Conservation (phyloP, 2,888 invertebrate genomes). For the Acleris cristana region DNA sequence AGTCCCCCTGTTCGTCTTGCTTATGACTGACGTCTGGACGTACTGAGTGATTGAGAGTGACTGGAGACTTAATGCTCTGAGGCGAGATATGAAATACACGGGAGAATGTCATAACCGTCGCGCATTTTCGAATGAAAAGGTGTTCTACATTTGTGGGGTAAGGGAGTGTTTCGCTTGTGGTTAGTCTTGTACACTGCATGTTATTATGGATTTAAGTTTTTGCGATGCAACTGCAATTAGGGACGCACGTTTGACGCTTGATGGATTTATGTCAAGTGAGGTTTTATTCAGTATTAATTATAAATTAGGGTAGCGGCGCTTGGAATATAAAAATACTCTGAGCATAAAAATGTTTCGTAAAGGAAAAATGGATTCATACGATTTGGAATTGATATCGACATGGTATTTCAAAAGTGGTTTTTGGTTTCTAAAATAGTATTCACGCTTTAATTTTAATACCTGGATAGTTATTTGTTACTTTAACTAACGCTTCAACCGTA, state of each 20-base stretch:
- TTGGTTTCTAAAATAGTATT: no score
- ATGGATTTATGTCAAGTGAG: slow-evolving; percentile 48
- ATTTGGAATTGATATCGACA: no score
- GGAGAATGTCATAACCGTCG: slow-evolving; percentile 53
- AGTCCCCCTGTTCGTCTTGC: slow-evolving; percentile 81
- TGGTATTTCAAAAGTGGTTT: no score
- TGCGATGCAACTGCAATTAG: slow-evolving; percentile 71
- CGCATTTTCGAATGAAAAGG: slow-evolving; percentile 48
- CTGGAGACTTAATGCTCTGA: slow-evolving; percentile 81
- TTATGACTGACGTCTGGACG: slow-evolving; percentile 83
- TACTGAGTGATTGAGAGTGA: slow-evolving; percentile 83
- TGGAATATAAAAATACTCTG: neutral
- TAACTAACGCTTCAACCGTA: no score
- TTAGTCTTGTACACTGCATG: slow-evolving; percentile 41
- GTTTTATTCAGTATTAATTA: slow-evolving; percentile 3
- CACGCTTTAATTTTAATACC: no score
- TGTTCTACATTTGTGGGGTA: neutral
- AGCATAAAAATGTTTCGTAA: no score
- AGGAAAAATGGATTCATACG: no score
- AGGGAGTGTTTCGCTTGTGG: neutral
- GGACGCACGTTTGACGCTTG: slow-evolving; percentile 59
- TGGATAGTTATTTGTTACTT: no score
- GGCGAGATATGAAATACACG: slow-evolving; percentile 60
- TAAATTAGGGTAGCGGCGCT: neutral
- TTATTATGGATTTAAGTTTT: slow-evolving; percentile 78